Conservation (phyloP, 2,797 vertebrate species). For the Emydoidea blandingii region DNA sequence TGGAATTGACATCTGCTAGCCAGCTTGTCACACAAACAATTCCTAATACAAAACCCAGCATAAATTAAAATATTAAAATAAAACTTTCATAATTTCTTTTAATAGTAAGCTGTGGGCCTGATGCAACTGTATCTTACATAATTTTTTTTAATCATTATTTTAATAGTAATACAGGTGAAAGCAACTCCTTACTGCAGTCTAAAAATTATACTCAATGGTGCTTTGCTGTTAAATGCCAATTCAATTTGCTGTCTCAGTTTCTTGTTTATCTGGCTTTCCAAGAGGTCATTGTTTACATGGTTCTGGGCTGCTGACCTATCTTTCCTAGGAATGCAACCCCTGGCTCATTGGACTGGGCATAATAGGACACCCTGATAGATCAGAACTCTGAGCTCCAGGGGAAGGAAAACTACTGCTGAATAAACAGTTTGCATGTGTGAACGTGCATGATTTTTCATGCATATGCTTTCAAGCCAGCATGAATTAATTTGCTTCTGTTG, state of each 20-base stretch:
- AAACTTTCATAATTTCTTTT: constrained; percentile 73
- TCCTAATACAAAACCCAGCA: constrained; percentile 52
- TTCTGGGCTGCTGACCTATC: not conserved
- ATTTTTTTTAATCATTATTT: constrained; percentile 43
- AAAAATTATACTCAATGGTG: not conserved
- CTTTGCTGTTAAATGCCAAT: constrained; percentile 31
- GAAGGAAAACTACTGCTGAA: not conserved
- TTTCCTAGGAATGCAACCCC: not conserved
- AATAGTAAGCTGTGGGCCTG: constrained; percentile 35
- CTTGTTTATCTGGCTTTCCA: constrained; percentile 34
- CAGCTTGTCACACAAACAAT: constrained; percentile 55
- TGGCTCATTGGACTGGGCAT: not conserved
- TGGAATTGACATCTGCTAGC: constrained; percentile 64
- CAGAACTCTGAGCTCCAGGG: not conserved
- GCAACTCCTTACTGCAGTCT: not conserved
- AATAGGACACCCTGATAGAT: not conserved
- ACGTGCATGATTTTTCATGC: not conserved
- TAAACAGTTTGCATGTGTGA: not conserved
- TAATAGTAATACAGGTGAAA: constrained; percentile 53
- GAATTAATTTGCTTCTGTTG: not conserved
- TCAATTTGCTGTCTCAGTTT: not conserved
- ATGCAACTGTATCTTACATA: constrained; percentile 20
- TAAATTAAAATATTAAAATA: constrained; percentile 75
- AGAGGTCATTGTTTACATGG: not conserved
- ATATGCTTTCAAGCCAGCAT: not conserved